These are phyloP conservation scores for Habropoda laboriosa DNA, from an alignment of 1,140 invertebrate genomes.

Conservation along the genomic window DNA sequence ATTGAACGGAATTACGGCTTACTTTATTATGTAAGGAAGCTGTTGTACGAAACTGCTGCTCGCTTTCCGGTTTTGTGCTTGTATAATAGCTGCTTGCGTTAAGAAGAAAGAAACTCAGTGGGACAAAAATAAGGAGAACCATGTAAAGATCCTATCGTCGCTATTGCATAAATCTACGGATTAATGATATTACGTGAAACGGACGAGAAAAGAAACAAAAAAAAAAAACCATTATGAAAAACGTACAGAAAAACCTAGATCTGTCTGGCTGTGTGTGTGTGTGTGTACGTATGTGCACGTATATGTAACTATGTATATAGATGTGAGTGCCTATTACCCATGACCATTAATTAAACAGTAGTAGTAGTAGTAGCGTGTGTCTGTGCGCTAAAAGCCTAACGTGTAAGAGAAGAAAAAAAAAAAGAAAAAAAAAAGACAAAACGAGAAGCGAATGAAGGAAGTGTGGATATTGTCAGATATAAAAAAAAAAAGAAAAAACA, in stretches of 20 bases:
- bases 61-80: conserved; percentile 6
- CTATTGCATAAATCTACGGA: conserved; percentile 53
- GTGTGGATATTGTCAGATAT: conserved; percentile 26
- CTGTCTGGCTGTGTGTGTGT: too few relatives aligned
- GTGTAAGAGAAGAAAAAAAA: conserved; percentile 61
- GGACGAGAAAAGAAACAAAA: conserved; percentile 22
- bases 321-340: conserved; percentile 40
- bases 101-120: neutral
- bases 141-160: conserved; percentile 35
- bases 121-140: conserved; percentile 13
- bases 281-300: conserved; percentile 20
- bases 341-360: conserved; percentile 47
- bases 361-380: conserved; percentile 40
- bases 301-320: conserved; percentile 33
- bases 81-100: conserved; percentile 37
- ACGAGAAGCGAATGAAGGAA: conserved; percentile 70
- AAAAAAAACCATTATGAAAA: conserved; percentile 19
- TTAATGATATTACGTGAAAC: conserved; percentile 46
- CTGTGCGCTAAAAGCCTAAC: conserved; percentile 53
- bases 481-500: too few relatives aligned
- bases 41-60: conserved; percentile 53
- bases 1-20: conserved; percentile 58
- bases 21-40: conserved; percentile 61
- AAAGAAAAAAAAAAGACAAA: conserved; percentile 62
- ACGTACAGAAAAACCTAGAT: conserved; percentile 20